Percentiles rank a stretch among this genome's conserved stretches.
Evolutionary conservation across 2,888 invertebrate genomes (phyloP).

Genomic region (Tenthredo mesomela): DNA sequence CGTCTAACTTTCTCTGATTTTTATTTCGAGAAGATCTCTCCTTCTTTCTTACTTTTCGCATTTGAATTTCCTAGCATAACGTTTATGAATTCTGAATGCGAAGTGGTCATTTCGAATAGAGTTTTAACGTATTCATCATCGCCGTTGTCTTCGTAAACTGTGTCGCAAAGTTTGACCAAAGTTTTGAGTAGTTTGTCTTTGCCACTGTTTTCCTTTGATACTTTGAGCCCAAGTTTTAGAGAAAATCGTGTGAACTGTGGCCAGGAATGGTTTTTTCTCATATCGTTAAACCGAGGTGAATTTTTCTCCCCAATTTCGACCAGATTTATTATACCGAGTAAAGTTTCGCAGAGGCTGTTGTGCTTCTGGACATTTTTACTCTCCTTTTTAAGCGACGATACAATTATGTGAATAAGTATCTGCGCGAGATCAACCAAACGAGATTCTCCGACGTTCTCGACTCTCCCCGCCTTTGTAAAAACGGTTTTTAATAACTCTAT

Average conservation of each 20-base stretch:
- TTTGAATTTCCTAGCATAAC: conserved; percentile 80
- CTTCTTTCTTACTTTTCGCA: conserved; percentile 69
- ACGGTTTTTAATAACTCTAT: conserved; percentile 66
- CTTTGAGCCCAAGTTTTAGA: conserved; percentile 84
- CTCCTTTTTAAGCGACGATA: conserved; percentile 71
- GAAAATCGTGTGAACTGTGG: conserved; percentile 77
- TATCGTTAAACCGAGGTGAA: conserved; percentile 63
- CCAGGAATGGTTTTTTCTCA: conserved; percentile 71
- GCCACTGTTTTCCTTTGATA: conserved; percentile 70
- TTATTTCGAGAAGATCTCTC: background rate
- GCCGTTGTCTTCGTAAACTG: conserved; percentile 80
- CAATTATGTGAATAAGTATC: conserved; percentile 69
- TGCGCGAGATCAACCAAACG: conserved; percentile 66
- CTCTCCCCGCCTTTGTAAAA: conserved; percentile 63
- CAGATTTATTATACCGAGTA: conserved; percentile 60
- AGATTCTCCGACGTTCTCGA: conserved; percentile 56
- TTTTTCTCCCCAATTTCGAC: conserved; percentile 60
- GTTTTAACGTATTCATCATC: conserved; percentile 79
- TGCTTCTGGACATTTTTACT: conserved; percentile 68
- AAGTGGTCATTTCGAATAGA: conserved; percentile 87
- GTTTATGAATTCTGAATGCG: conserved; percentile 89
- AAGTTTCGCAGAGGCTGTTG: conserved; percentile 63
- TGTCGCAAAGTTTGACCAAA: conserved; percentile 80
- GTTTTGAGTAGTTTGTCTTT: conserved; percentile 80
- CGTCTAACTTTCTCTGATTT: background rate